phyloP scores from a whole-genome alignment of 2,113 vertebrate genomes.

The Neodon shergylaensis region DNA sequence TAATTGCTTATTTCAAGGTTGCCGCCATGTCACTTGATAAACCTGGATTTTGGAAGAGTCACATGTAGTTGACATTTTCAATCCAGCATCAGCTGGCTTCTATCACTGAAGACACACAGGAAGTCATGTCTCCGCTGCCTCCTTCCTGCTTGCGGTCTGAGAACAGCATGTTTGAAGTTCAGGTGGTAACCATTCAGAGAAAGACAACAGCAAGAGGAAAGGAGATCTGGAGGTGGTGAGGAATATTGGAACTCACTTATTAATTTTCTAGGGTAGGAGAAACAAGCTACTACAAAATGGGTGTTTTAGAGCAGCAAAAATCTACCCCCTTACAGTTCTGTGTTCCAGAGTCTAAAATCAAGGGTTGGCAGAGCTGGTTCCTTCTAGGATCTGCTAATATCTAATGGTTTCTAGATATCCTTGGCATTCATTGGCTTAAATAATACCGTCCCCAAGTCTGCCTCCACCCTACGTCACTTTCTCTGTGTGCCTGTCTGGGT shows the following conservation, averaged over 20 bases:
- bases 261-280: background rate
- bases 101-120: background rate
- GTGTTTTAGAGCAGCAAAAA: constrained; percentile 6
- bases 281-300: background rate
- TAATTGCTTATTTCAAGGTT: constrained; percentile 10
- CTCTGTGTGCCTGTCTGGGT: background rate
- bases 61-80: background rate
- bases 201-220: background rate
- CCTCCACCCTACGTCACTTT: background rate
- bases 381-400: background rate
- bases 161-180: background rate
- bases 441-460: background rate
- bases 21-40: background rate
- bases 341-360: background rate
- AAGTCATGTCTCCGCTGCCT: background rate
- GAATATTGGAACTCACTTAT: background rate
- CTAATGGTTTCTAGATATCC: background rate
- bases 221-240: background rate
- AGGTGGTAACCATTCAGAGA: background rate
- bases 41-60: background rate
- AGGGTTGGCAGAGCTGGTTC: background rate
- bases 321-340: background rate
- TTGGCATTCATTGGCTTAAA: background rate
- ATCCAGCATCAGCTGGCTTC: background rate
- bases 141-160: background rate